Conservation (phyloP, 2,113 vertebrate genomes). For the Leuciscus idus region DNA sequence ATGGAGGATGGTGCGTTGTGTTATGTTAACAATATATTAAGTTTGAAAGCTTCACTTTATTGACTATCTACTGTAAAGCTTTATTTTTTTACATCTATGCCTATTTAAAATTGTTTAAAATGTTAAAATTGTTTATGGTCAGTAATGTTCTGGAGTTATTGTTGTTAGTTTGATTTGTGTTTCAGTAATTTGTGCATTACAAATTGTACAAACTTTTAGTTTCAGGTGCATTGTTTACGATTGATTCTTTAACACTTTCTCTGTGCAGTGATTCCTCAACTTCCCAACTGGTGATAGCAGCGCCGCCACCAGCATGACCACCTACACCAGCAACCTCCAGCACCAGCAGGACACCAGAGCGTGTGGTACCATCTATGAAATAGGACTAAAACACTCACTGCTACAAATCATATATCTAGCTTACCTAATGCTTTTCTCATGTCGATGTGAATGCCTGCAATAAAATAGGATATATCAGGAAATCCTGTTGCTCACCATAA, state of each 20-base stretch:
- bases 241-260: not conserved
- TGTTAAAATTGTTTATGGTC: no score
- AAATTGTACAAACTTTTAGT: not conserved
- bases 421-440: no score
- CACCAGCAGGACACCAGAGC: not conserved
- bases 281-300: no score
- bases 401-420: no score
- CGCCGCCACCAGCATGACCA: not conserved
- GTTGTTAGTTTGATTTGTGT: not conserved
- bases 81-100: no score
- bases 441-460: no score
- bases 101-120: no score
- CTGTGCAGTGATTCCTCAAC: not conserved
- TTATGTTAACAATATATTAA: not conserved
- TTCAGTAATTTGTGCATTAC: not conserved
- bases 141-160: no score
- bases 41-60: not conserved
- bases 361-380: no score
- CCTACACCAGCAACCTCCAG: not conserved
- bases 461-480: not conserved
- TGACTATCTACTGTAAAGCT: not conserved
- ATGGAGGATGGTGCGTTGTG: not conserved
- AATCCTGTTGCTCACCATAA: not conserved
- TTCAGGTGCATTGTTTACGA: not conserved
- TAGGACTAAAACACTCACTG: no score